Conservation (phyloP, 2,113 vertebrate genomes). For the Formicarius rufipectus region DNA sequence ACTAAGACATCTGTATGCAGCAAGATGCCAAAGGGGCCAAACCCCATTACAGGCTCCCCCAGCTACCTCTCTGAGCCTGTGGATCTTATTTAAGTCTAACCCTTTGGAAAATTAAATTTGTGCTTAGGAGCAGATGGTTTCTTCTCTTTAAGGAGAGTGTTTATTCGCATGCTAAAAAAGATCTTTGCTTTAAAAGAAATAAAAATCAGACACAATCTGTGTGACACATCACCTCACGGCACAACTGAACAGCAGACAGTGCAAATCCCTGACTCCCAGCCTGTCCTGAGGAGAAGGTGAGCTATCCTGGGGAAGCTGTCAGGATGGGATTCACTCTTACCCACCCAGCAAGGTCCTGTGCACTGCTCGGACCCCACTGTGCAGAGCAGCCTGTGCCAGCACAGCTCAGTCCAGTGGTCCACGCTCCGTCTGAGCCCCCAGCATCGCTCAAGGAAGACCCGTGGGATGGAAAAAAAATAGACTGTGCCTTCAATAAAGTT, state of each 20-base stretch:
- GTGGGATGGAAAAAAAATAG: neutral
- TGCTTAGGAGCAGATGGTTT: conserved; percentile 31
- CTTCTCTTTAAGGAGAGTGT: conserved; percentile 26
- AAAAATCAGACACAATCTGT: neutral
- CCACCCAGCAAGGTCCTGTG: neutral
- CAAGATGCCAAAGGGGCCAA: neutral
- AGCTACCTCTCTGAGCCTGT: neutral
- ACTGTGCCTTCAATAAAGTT: neutral
- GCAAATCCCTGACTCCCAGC: neutral
- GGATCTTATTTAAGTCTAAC: conserved; percentile 35
- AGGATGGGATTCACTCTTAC: neutral
- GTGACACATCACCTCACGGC: neutral
- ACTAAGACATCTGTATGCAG: neutral
- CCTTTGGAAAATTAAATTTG: conserved; percentile 3
- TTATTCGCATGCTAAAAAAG: conserved; percentile 12
- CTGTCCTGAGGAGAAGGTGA: neutral
- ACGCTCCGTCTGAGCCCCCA: rapidly evolving
- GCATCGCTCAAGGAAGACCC: neutral
- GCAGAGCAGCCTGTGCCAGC: neutral
- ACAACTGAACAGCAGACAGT: neutral
- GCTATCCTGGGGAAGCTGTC: neutral
- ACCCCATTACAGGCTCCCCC: neutral
- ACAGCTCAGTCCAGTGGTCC: neutral
- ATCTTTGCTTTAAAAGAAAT: neutral
- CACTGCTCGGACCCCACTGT: neutral